phyloP scores from a whole-genome alignment of 2,113 vertebrate species.

The Hyperoodon ampullatus region DNA sequence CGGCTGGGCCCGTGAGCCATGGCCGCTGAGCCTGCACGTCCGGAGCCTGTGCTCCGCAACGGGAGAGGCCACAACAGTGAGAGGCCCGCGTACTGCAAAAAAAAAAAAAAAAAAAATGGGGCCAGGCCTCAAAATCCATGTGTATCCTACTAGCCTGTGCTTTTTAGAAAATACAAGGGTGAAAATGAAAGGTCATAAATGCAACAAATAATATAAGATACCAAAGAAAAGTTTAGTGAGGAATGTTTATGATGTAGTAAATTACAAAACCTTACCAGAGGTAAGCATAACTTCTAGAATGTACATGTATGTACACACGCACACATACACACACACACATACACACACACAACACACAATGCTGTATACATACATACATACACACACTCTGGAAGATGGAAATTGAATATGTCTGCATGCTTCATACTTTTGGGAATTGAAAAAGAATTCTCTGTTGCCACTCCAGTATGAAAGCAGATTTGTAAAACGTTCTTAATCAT shows the following conservation, averaged over 20 bases:
- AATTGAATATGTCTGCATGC: background rate
- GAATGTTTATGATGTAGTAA: background rate
- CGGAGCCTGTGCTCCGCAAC: too few species aligned
- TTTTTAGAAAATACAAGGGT: background rate
- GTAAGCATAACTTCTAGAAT: background rate
- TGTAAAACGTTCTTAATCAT: background rate
- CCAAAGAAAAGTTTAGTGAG: background rate
- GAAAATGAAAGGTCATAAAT: background rate
- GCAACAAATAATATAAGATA: background rate
- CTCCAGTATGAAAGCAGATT: background rate
- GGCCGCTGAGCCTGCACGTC: too few species aligned
- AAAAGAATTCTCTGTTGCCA: background rate
- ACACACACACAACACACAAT: rapidly evolving
- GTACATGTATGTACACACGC: background rate
- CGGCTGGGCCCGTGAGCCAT: too few species aligned
- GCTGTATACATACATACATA: background rate
- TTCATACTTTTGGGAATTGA: background rate
- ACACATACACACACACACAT: rapidly evolving
- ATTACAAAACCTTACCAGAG: background rate
- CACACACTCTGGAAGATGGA: background rate
- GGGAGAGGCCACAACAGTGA: too few species aligned
- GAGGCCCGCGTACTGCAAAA: too few species aligned
- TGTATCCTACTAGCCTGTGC: background rate
- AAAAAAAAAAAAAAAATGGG: background rate
- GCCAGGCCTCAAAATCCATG: background rate